Percentiles rank a stretch among this genome's conserved stretches.
Evolutionary conservation across 2,113 vertebrate species (phyloP).

Genomic region (Dromas ardeola): DNA sequence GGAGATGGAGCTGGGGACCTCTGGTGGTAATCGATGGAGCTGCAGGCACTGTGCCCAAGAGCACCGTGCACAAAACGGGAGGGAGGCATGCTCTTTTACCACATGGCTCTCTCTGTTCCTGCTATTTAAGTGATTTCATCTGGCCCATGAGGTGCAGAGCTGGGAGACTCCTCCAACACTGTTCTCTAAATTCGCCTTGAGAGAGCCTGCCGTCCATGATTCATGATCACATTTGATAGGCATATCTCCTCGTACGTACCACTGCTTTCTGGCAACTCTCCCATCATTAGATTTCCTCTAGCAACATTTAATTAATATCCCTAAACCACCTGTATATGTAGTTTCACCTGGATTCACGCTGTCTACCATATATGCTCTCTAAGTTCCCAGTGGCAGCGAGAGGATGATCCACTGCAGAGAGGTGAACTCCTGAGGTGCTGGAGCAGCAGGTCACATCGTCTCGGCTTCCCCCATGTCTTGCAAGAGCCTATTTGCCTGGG

Average conservation of each 20-base stretch:
- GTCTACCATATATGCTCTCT: neutral
- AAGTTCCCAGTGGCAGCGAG: neutral
- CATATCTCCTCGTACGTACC: neutral
- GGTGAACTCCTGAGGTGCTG: neutral
- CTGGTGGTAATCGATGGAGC: neutral
- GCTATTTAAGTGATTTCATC: neutral
- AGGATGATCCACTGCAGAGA: neutral
- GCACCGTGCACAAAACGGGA: rapidly evolving
- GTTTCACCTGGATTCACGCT: neutral
- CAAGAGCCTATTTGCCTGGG: neutral
- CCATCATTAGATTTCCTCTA: neutral
- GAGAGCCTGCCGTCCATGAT: neutral
- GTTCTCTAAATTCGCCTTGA: neutral
- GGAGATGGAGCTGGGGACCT: neutral
- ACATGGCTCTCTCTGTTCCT: neutral
- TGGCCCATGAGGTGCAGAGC: neutral
- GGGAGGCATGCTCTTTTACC: neutral
- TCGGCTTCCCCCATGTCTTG: rapidly evolving
- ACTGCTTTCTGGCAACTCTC: neutral
- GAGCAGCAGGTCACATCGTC: neutral
- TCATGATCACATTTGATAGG: too few species aligned
- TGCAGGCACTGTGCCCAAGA: neutral
- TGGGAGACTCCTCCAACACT: neutral
- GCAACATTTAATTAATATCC: neutral
- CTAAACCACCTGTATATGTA: neutral